Conservation (phyloP, 2,113 vertebrate species). For the Tonatia bakeri region DNA sequence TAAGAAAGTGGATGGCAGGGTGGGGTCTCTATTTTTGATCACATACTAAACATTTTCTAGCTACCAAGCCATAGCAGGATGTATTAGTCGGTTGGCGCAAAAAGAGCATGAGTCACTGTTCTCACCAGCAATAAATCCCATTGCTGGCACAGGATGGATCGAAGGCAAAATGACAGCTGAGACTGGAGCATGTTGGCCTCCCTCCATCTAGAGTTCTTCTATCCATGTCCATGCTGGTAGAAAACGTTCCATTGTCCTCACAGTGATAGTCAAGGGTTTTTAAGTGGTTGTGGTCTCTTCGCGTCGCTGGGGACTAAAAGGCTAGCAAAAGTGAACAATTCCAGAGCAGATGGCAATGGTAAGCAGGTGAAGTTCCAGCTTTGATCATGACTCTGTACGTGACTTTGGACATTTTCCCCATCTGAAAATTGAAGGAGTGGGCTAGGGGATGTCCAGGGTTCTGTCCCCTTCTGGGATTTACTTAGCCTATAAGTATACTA, state of each 20-base stretch:
- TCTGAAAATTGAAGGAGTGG: neutral
- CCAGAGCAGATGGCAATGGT: neutral
- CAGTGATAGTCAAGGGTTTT: neutral
- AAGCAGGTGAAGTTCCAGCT: neutral
- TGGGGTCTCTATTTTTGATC: conserved; percentile 49
- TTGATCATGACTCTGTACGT: neutral
- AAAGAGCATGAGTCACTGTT: conserved; percentile 58
- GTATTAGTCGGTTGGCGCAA: conserved; percentile 42
- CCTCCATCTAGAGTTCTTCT: neutral
- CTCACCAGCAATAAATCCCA: conserved; percentile 56
- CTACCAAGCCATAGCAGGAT: conserved; percentile 28
- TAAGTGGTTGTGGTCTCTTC: neutral
- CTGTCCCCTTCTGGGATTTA: neutral
- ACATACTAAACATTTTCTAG: conserved; percentile 19
- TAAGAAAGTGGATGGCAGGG: neutral
- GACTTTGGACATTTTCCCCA: neutral
- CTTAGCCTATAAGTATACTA: neutral
- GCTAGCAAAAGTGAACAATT: neutral
- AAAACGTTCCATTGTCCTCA: neutral
- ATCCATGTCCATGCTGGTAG: neutral
- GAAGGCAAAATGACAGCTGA: conserved; percentile 56
- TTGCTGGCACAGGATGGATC: conserved; percentile 16
- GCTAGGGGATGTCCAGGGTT: neutral
- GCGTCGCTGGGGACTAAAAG: neutral
- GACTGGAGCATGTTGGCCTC: neutral